Base-by-base conservation (phyloP, 2,113 vertebrate genomes). In the Montifringilla adamsi region DNA sequence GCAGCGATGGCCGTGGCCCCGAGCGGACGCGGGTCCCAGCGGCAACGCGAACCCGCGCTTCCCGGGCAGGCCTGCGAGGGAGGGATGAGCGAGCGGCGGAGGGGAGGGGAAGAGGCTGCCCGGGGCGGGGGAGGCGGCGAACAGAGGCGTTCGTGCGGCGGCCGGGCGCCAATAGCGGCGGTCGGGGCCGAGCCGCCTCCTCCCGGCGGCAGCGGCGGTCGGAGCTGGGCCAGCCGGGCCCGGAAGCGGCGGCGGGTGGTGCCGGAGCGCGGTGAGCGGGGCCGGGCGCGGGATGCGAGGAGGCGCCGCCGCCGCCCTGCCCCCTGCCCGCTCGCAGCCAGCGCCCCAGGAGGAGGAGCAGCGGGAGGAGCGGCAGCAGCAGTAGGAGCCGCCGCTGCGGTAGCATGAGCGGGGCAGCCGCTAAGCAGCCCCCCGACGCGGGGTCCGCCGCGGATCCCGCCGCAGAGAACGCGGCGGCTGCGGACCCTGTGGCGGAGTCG, bases 331-430 rank as follows among this genome's bases (percentile, higher is more conserved):
- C 91, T 81, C 84, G n/a, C 66, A 81, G 87, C 68, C 94, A 82
- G 89, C 91, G 92, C 78, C 93, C 69, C 67, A 41, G 82, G 62
- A 85, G 86, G 33, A 91, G 89, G 27, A 70, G 69, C 31, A 43
- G 90, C 84, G 41, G 92, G 87, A 70, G 94, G 62, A 69, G 86
- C 92, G 4, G 63, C 89, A 50, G 31, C 70, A 74, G 77, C 84
- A n/a, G 92, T 93, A 15, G 88, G 83, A 39, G 41, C 78, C n/a
- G 68, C 72, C 78, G 84, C 49, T 74, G 84, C 86, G 41, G 53
- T 23, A 95, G 70, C 84, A 97, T 97, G 96, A 96, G 96, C 53
- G 86, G 90, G 78, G 50, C 94, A 47, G 80, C 55, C 62, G 92
- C 70, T 14, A 43, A 94, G 82, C 83, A 79, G 70, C 22, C 76